Evolutionary conservation across 2,113 vertebrate species (phyloP).

Genomic region (Columba janthina): DNA sequence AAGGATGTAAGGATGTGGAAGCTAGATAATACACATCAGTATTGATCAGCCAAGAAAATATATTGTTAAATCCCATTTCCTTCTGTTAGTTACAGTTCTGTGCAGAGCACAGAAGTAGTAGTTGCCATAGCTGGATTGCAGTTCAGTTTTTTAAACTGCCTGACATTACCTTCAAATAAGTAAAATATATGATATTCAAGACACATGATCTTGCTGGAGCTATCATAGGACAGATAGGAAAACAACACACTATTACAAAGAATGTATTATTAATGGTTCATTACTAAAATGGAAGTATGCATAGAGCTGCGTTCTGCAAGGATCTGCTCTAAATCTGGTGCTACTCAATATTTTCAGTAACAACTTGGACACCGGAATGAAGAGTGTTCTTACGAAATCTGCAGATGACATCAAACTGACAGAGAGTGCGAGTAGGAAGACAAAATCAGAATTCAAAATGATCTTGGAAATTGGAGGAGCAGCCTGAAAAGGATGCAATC

Average conservation of each 20-base stretch:
- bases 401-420: background rate
- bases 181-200: background rate
- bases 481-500: background rate
- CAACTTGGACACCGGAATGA: background rate
- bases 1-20: background rate
- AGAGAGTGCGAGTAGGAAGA: background rate
- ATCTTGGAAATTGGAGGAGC: background rate
- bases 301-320: rapidly evolving
- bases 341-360: background rate
- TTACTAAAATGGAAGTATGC: background rate
- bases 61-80: background rate
- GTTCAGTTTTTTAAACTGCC: background rate
- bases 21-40: background rate
- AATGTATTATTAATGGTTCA: background rate
- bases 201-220: background rate
- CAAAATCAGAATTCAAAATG: background rate
- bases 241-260: background rate
- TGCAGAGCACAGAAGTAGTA: background rate
- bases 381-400: background rate
- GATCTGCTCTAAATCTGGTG: background rate
- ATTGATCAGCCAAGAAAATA: background rate
- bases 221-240: background rate
- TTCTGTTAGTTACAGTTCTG: background rate
- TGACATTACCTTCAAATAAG: background rate
- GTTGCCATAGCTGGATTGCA: background rate